phyloP scores from a whole-genome alignment of 37 sponge, comb jelly and placozoan species.

The Ephydatia muelleri region DNA sequence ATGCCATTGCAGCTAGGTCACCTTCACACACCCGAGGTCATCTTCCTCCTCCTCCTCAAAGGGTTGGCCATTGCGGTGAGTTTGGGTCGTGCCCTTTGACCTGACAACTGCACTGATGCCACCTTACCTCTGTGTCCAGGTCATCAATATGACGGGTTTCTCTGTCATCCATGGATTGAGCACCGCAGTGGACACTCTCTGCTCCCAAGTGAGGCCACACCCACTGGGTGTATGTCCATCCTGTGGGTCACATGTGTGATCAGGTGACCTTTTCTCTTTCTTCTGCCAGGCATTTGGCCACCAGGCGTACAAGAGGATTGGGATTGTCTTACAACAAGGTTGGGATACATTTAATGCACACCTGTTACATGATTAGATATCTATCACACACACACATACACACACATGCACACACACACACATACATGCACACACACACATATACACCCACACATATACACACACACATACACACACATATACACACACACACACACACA shows the following conservation, averaged over 20 bases:
- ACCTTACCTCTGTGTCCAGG: not conserved
- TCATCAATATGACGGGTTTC: not conserved
- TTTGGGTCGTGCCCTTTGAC: not conserved
- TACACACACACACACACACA: not conserved
- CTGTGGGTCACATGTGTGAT: not conserved
- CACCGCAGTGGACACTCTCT: not conserved
- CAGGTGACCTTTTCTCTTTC: not conserved
- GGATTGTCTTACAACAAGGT: constrained; percentile 59
- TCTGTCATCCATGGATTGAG: not conserved
- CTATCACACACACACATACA: not conserved
- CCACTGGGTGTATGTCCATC: too few relatives aligned
- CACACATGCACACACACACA: not conserved
- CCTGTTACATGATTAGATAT: not conserved
- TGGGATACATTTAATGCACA: not conserved
- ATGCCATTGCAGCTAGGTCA: too few relatives aligned
- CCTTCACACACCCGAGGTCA: too few relatives aligned
- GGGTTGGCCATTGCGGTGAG: too few relatives aligned
- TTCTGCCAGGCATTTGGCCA: constrained; percentile 53
- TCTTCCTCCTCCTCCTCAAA: too few relatives aligned
- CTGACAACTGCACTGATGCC: not conserved
- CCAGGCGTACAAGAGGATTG: constrained; percentile 69
- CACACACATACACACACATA: not conserved
- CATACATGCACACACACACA: not conserved
- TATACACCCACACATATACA: not conserved
- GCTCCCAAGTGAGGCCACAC: not conserved